A percentile compares a stretch with the other conserved stretches of the same genome.
Conservation (phyloP, 2,888 invertebrate genomes). For the Drosophila melanosoma region DNA sequence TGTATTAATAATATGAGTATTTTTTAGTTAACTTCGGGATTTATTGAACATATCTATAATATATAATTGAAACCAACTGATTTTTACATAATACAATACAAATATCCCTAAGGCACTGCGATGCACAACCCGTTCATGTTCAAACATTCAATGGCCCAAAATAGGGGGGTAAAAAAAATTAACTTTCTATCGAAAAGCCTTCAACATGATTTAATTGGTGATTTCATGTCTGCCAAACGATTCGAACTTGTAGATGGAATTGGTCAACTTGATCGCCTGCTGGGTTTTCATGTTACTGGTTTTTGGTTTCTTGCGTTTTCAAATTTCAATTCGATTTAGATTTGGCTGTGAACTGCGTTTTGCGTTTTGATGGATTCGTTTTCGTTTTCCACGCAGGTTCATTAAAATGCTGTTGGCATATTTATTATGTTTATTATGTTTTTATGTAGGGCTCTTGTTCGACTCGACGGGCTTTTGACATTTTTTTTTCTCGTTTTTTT, state of each 20-base stretch:
- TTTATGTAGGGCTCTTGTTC: constrained; percentile 43
- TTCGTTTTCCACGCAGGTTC: constrained; percentile 47
- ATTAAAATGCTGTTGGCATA: constrained; percentile 63
- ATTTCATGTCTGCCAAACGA: constrained; percentile 35
- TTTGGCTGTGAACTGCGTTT: constrained; percentile 7
- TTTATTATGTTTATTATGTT: constrained; percentile 60
- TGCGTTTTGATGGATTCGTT: constrained; percentile 20
- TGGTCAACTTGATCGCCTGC: constrained; percentile 52
- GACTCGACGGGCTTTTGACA: constrained; percentile 25
- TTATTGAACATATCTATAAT: background rate
- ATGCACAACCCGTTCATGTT: background rate
- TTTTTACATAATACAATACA: background rate
- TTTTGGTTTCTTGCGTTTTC: constrained; percentile 12
- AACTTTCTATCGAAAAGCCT: constrained; percentile 56
- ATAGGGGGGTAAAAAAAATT: background rate
- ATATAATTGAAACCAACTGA: background rate
- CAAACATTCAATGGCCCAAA: background rate
- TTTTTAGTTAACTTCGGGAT: background rate
- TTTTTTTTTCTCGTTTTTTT: constrained; percentile 4
- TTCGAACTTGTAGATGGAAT: constrained; percentile 28
- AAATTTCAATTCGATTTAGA: constrained; percentile 18
- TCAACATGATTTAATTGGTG: constrained; percentile 50
- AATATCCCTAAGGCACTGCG: background rate
- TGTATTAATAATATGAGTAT: background rate
- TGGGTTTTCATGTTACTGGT: constrained; percentile 29